Evolutionary conservation across 2,113 vertebrate genomes (phyloP), one percentile per base, ranked within the genome.

Genomic region (Colistium nudipinnis): DNA sequence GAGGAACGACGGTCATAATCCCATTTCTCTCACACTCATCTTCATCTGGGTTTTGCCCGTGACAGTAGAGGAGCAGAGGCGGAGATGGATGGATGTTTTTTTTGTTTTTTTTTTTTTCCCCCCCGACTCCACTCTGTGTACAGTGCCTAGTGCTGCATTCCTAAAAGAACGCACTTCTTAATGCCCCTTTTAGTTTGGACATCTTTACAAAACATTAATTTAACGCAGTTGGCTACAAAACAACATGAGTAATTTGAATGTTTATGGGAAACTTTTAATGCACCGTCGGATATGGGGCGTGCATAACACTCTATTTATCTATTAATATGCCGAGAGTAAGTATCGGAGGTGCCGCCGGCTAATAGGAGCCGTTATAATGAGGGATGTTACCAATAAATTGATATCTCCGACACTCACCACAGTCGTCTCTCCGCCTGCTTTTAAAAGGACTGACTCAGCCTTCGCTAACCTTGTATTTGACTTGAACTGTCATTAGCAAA

Each of bases 391-490:
- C 80, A 80, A 88, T 84, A 86, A 85, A 89, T 81, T 87, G 81
- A 85, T 81, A 85, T 70, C 69, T 86, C 69, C 70, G 53, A 45
- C 81, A 75, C 57, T 78, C 48, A 39, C 61, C 54, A 55, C 71
- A 70, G 73, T 76, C 67, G 67, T 74, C 78, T 73, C 63, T 60
- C 10, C 22, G 10, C 31, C 76, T 51, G 76, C 66, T 75, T 79
- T 81, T 87, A 87, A 92, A 91, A 89, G 84, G 84, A 88, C 87
- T 83, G 89, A 91, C 82, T 88, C 85, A 88, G 89, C 85, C 72
- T 86, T 63, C 79, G 62, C 82, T 90, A 89, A 92, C 89, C 89
- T 90, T 90, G 85, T 83, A 55, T 88, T 87, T 88, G 82, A 90
- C 85, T 87, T 51, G 77, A 78, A 82, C 81, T 84, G 90, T 90